phyloP scores from a whole-genome alignment of 2,888 invertebrate genomes.

The Phania funesta region DNA sequence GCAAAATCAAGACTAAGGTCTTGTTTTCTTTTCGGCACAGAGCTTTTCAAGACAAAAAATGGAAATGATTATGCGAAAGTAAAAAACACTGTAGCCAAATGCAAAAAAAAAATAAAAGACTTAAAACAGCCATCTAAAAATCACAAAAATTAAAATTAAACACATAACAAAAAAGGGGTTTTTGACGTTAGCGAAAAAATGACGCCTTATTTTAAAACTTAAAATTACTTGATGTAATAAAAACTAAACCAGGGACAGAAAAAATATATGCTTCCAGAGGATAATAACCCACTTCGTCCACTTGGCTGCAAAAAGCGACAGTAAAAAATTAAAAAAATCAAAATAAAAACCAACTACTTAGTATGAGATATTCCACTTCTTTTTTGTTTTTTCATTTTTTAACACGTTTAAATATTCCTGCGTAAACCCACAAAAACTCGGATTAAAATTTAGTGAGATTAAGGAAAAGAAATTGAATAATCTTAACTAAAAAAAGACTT shows the following conservation, averaged over 20 bases:
- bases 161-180: constrained; percentile 28
- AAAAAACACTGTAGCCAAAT: constrained; percentile 8
- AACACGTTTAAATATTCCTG: neutral
- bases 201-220: constrained; percentile 49
- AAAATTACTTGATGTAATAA: constrained; percentile 51
- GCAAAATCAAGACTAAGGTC: neutral
- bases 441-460: constrained; percentile 53
- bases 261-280: constrained; percentile 32
- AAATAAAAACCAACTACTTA: constrained; percentile 52
- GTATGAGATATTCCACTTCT: constrained; percentile 40
- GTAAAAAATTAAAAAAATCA: constrained; percentile 13
- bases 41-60: constrained; percentile 28
- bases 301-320: constrained; percentile 36
- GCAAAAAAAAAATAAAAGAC: neutral
- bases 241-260: constrained; percentile 4
- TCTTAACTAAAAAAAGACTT: too few relatives aligned
- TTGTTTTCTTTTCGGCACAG: neutral
- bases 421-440: constrained; percentile 16
- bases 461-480: too few relatives aligned
- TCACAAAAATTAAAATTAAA: constrained; percentile 49
- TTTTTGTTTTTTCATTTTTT: neutral
- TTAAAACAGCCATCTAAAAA: constrained; percentile 25
- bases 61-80: neutral
- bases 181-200: constrained; percentile 12
- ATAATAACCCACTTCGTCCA: constrained; percentile 61